Evolutionary conservation across 2,888 invertebrate genomes (phyloP), one percentile per base, ranked within the genome.

Genomic region (Caenorhabditis uteleia): DNA sequence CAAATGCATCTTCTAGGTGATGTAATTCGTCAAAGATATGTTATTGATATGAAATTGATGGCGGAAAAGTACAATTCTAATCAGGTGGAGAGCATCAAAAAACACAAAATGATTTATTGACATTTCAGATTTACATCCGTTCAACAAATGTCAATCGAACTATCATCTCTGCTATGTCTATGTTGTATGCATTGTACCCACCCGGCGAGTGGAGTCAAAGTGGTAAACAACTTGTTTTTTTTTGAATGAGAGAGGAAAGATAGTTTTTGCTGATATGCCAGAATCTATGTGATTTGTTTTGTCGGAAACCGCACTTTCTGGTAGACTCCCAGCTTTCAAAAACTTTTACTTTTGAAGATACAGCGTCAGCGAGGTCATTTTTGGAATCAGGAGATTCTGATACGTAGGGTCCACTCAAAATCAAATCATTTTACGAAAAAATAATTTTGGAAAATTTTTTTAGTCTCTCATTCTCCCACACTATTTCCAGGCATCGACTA

Each of bases 81-180:
- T 7, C 50, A 58, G 45, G 55, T 54, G n/a, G n/a, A n/a, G n/a
- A n/a, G n/a, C n/a, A n/a, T n/a, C n/a, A n/a, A n/a, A n/a, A n/a
- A n/a, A 5, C 36, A 18, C 20, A 20, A 20, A 20, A 6, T n/a
- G 16, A n/a, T 25, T 23, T 16, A 25, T 12, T 23, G 36, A 6
- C 3, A n/a, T 18, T 45, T 27, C 14, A 39, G 31, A 44, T 90
- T 47, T 86, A 87, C 71, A 84, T 90, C 1, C 85, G 87, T 51
- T 91, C 92, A 34, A 92, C 93, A 0, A 91, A 93, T 85, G 89
- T 90, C 10, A 92, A 94, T 84, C 88, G 94, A 20, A 91, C 93
- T 0, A 85, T 93, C 7, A 84, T 85, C 82, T 84, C 84, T 45
- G 85, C 85, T 3, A 79, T 83, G 68, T 70, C 72, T 1, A 53